These are phyloP conservation scores for Emys orbicularis DNA, from an alignment of 2,797 vertebrate genomes.

Conservation along the genomic window DNA sequence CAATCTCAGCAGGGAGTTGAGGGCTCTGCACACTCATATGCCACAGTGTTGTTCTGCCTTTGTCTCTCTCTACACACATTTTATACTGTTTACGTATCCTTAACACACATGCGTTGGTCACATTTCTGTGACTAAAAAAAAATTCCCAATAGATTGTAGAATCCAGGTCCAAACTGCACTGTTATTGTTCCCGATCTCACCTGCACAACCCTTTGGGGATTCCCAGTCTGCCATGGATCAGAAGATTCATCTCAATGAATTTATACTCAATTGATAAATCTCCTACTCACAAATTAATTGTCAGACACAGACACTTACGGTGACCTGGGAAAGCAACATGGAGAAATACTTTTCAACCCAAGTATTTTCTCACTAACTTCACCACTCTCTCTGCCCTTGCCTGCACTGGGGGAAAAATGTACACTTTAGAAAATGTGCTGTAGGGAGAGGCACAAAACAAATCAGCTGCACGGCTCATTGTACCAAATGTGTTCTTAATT, in stretches of 20 bases:
- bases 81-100: background rate
- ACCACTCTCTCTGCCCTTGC: too few relatives aligned
- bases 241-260: background rate
- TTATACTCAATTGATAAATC: conserved; percentile 5
- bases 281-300: background rate
- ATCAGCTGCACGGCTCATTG: background rate
- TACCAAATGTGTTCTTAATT: background rate
- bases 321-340: background rate
- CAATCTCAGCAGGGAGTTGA: background rate
- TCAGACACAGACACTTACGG: background rate
- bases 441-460: background rate
- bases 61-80: background rate
- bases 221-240: background rate
- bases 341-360: background rate
- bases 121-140: conserved; percentile 28
- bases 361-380: background rate
- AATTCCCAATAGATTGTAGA: background rate
- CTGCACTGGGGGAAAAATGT: background rate
- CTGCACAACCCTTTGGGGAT: background rate
- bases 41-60: background rate
- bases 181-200: background rate
- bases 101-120: background rate
- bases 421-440: rapidly evolving
- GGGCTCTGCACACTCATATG: background rate
- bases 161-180: background rate